Evolutionary conservation across 2,888 invertebrate species (phyloP), one percentile per base, ranked within the genome.

Genomic region (Alentia gelatinosa): DNA sequence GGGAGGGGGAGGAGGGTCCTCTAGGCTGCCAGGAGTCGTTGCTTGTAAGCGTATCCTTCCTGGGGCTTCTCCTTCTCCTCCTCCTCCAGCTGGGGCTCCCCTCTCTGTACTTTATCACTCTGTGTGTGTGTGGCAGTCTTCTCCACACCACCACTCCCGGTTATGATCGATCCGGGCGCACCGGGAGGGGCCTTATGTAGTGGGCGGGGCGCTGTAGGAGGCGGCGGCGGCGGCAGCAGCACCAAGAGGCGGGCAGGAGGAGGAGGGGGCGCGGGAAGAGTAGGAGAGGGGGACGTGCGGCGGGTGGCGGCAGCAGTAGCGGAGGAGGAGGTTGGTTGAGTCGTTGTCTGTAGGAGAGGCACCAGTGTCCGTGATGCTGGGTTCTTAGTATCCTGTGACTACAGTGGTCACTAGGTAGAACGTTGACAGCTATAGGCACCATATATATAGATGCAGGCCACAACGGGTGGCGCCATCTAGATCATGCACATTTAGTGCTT

Each of bases 121-220:
- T n/a, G n/a, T n/a, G n/a, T n/a, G n/a, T n/a, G 30, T 3, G 75
- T 75, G 75, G 75, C 75, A 15, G 9, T 74, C 74, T 37, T 75
- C 33, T 75, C 75, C 30, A 1, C 1, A 19, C 75, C 37, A 30
- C 75, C 33, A 1, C 75, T 68, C 7, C 19, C 75, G 75, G 75
- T 75, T 35, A 37, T 37, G 37, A 75, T 75, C 75, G 75, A 75
- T 75, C 75, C 75, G 1, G 75, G 75, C 75, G 75, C 37, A 33
- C 7, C 75, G 26, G 75, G 75, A 75, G 75, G 75, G 75, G 35
- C 37, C 75, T 37, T 75, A 75, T 75, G 30, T 75, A 26, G 35
- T 15, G 19, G 56, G 56, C n/a, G 56, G 56, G 1, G 56, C 23
- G 5, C 3, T 19, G 56, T 3, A 12, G 56, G 56, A 56, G 56